These are phyloP conservation scores for Tribolium freemani DNA, from an alignment of 2,888 invertebrate genomes.

Conservation along the genomic window DNA sequence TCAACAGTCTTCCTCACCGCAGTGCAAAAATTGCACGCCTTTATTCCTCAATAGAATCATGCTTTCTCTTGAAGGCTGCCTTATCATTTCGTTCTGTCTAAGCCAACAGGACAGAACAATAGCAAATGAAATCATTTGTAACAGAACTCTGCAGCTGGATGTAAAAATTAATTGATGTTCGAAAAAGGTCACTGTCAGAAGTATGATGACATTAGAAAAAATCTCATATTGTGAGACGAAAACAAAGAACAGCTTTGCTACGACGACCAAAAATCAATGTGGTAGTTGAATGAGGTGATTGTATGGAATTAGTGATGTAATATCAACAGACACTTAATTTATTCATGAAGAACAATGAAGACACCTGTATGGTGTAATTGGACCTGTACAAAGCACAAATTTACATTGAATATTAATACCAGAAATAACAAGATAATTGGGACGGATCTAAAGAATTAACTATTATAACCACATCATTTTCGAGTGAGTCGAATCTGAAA, in stretches of 20 bases:
- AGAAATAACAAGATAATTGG: slow-evolving; percentile 38
- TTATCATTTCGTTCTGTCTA: slow-evolving; percentile 11
- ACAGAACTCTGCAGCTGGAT: slow-evolving; percentile 5
- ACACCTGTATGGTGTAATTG: slow-evolving; percentile 35
- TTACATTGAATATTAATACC: slow-evolving; percentile 36
- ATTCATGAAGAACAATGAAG: slow-evolving; percentile 38
- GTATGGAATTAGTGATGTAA: slow-evolving; percentile 37
- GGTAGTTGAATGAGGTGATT: slow-evolving; percentile 16
- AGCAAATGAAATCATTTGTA: slow-evolving; percentile 16
- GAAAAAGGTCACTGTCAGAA: slow-evolving; percentile 14
- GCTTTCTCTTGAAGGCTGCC: neutral
- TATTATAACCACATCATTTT: neutral
- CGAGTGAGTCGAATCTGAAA: neutral
- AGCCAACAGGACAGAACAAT: slow-evolving; percentile 17
- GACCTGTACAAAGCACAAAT: slow-evolving; percentile 29
- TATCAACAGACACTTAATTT: slow-evolving; percentile 40
- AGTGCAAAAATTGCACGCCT: neutral
- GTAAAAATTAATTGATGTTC: slow-evolving; percentile 22
- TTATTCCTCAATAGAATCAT: neutral
- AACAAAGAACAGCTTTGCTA: neutral
- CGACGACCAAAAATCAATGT: neutral
- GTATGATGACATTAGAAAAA: neutral
- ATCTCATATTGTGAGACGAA: neutral
- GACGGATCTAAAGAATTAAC: slow-evolving; percentile 4
- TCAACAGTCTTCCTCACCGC: neutral